These are phyloP conservation scores for Helicolenus hilgendorfi DNA, from an alignment of 2,797 vertebrate genomes.

Conservation along the genomic window DNA sequence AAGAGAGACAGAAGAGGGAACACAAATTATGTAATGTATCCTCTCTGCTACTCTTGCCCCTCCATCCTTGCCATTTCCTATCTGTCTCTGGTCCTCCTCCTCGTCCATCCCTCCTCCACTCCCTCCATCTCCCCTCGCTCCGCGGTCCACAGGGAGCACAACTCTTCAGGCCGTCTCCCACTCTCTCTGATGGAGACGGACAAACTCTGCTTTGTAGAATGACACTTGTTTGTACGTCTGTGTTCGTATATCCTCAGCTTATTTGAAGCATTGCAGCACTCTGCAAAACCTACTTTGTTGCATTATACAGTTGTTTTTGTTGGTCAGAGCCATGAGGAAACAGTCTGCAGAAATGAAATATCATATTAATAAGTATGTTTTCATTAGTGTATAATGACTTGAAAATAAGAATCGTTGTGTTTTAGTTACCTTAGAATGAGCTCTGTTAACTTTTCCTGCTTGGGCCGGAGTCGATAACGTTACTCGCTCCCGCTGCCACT, in stretches of 20 bases:
- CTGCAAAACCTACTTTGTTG: not conserved
- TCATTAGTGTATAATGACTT: not conserved
- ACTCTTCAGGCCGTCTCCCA: slow-evolving; percentile 4
- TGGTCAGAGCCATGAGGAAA: not conserved
- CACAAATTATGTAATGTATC: slow-evolving; percentile 77
- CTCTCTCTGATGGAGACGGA: slow-evolving; percentile 47
- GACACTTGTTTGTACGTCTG: slow-evolving; percentile 36
- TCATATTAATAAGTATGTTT: not conserved
- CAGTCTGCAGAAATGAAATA: not conserved
- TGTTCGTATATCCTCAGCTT: not conserved
- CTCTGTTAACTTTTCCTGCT: no score
- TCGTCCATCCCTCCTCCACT: not conserved
- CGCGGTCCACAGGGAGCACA: slow-evolving; percentile 26
- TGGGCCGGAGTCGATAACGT: no score
- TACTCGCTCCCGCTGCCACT: no score
- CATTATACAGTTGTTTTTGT: not conserved
- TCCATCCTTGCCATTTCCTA: slow-evolving; percentile 60
- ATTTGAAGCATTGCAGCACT: not conserved
- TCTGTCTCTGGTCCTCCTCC: slow-evolving; percentile 15
- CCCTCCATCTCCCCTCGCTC: slow-evolving; percentile 5
- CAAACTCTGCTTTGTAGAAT: slow-evolving; percentile 37
- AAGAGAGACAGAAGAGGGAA: slow-evolving; percentile 54
- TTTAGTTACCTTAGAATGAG: not conserved
- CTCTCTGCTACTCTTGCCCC: slow-evolving; percentile 31
- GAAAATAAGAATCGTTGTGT: not conserved